Evolutionary conservation across 2,888 invertebrate genomes (phyloP).

Genomic region (Erynnis tages): DNA sequence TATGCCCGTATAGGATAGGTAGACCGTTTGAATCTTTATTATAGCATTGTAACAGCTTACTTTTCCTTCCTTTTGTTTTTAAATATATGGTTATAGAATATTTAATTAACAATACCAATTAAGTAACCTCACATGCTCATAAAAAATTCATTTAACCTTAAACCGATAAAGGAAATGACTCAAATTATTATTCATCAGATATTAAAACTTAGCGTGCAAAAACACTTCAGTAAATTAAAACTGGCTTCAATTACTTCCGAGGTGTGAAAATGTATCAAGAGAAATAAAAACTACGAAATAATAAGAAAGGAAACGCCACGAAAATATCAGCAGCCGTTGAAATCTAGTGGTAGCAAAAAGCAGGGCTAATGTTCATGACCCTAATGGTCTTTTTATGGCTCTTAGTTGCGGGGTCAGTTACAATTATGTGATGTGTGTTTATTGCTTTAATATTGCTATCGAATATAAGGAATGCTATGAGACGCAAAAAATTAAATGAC

Average conservation of each 20-base stretch:
- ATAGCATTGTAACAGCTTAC: no score
- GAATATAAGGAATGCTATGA: not conserved
- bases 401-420: slow-evolving; percentile 19
- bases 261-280: slow-evolving; percentile 6
- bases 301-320: slow-evolving; percentile 13
- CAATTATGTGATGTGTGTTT: slow-evolving; percentile 23
- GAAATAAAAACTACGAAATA: slow-evolving; percentile 15
- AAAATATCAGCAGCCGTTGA: slow-evolving; percentile 23
- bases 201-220: not conserved
- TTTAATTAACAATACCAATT: no score
- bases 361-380: slow-evolving; percentile 24
- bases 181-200: not conserved
- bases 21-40: no score
- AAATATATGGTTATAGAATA: no score
- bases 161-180: not conserved
- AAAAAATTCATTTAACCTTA: no score
- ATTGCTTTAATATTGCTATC: slow-evolving; percentile 17
- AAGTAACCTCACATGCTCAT: no score
- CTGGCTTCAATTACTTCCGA: not conserved
- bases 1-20: no score
- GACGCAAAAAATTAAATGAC: no score
- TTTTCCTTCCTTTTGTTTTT: no score
- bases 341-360: slow-evolving; percentile 20
- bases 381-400: slow-evolving; percentile 25
- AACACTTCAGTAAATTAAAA: not conserved